Conservation (phyloP, 1,140 invertebrate species). For the Trypoxylus dichotomus region DNA sequence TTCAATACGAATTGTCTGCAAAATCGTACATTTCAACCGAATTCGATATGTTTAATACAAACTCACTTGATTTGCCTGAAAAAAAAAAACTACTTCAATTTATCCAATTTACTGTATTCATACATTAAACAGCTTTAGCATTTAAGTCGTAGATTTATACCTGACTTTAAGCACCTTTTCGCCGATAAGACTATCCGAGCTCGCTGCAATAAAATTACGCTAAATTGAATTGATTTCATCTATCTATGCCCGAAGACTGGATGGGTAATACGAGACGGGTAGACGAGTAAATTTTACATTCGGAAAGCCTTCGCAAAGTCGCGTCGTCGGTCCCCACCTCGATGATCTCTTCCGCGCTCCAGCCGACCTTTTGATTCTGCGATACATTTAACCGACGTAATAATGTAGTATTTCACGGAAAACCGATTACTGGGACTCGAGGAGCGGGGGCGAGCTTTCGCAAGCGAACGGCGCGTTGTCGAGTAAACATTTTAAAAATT, state of each 20-base stretch:
- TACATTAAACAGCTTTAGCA: no score
- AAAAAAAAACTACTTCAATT: no score
- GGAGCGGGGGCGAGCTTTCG: no score
- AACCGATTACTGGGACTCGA: neutral
- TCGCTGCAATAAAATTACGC: neutral
- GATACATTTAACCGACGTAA: neutral
- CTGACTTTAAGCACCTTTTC: neutral
- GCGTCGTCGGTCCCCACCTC: neutral
- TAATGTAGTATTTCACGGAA: neutral
- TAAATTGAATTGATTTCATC: neutral
- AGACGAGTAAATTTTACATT: neutral
- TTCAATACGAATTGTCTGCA: no score
- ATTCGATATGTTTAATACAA: no score
- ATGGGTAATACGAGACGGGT: neutral
- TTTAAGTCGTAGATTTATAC: no score
- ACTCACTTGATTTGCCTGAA: no score
- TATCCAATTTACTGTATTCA: no score
- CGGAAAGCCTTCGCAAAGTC: no score
- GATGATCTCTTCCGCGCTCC: neutral
- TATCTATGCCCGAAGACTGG: neutral
- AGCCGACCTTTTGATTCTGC: neutral
- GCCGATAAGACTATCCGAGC: neutral
- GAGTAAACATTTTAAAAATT: conserved; percentile 4
- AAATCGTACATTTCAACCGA: no score
- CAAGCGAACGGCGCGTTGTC: neutral